phyloP scores from a whole-genome alignment of 2,797 vertebrate species.

The Botia kubotai region DNA sequence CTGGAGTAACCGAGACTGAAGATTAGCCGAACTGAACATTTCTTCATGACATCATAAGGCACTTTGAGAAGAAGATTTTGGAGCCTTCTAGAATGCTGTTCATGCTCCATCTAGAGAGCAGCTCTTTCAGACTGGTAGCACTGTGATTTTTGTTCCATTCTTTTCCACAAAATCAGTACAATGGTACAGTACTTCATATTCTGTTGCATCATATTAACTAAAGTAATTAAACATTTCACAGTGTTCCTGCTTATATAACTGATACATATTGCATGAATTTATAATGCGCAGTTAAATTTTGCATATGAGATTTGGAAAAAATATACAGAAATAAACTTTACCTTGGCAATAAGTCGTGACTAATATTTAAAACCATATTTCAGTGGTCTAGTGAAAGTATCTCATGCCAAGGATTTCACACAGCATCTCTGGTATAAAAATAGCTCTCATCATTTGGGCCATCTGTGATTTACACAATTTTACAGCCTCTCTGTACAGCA shows the following conservation, averaged over 20 bases:
- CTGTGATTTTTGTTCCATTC: conserved; percentile 52
- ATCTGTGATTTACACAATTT: conserved; percentile 11
- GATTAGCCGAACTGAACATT: not conserved
- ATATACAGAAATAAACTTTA: conserved; percentile 31
- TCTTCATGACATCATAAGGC: conserved; percentile 1
- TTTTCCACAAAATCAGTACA: conserved; percentile 15
- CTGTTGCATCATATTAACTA: conserved; percentile 32
- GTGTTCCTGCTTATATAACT: conserved; percentile 30
- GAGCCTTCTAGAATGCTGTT: conserved; percentile 5
- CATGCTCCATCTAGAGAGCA: conserved; percentile 25
- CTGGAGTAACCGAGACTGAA: not conserved
- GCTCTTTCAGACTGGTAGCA: conserved; percentile 42
- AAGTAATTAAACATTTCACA: conserved; percentile 46
- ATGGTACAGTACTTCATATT: conserved; percentile 41
- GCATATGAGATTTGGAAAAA: conserved; percentile 15
- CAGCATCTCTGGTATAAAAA: conserved; percentile 37
- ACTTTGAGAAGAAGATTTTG: conserved; percentile 13
- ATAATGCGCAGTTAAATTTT: conserved; percentile 26
- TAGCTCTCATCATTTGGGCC: conserved; percentile 22
- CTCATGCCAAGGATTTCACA: conserved; percentile 3
- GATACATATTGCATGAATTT: conserved; percentile 31
- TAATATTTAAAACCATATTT: conserved; percentile 3
- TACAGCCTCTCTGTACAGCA: conserved; percentile 17
- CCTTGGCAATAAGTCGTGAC: not conserved
- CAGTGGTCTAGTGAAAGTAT: not conserved